These are phyloP conservation scores for Eptatretus atami DNA, from an alignment of 2,797 vertebrate genomes.

Conservation along the genomic window DNA sequence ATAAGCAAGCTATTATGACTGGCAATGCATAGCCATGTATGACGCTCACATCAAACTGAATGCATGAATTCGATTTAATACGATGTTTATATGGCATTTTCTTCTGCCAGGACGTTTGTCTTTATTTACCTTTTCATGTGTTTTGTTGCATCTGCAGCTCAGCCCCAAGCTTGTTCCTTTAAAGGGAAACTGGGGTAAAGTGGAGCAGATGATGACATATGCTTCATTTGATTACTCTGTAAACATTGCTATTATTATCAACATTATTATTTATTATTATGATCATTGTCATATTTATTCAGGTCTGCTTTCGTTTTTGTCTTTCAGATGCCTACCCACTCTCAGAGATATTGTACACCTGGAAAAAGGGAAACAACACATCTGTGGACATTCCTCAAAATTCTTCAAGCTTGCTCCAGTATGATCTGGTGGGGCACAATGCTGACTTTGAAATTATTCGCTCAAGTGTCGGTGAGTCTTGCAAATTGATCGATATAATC, in stretches of 20 bases:
- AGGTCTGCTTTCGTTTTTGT: neutral
- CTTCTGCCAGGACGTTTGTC: no score
- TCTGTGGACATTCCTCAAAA: constrained; percentile 34
- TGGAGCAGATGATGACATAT: no score
- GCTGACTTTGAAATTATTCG: constrained; percentile 30
- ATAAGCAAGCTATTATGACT: neutral
- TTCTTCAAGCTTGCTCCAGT: constrained; percentile 33
- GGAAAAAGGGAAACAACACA: constrained; percentile 31
- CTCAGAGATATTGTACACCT: constrained; percentile 35
- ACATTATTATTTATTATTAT: neutral
- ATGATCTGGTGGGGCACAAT: constrained; percentile 35
- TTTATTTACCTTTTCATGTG: no score
- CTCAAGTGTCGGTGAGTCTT: constrained; percentile 23
- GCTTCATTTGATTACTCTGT: no score
- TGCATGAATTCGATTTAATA: no score
- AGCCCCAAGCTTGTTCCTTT: no score
- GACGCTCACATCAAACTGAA: neutral
- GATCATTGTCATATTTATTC: constrained; percentile 4
- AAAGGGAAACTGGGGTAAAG: no score
- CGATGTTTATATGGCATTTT: no score
- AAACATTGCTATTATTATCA: no score
- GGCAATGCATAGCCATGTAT: neutral
- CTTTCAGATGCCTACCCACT: constrained; percentile 30
- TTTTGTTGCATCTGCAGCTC: no score
- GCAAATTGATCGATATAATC: neutral